phyloP scores from a whole-genome alignment of 2,113 vertebrate genomes.

The Oncorhynchus clarkii region DNA sequence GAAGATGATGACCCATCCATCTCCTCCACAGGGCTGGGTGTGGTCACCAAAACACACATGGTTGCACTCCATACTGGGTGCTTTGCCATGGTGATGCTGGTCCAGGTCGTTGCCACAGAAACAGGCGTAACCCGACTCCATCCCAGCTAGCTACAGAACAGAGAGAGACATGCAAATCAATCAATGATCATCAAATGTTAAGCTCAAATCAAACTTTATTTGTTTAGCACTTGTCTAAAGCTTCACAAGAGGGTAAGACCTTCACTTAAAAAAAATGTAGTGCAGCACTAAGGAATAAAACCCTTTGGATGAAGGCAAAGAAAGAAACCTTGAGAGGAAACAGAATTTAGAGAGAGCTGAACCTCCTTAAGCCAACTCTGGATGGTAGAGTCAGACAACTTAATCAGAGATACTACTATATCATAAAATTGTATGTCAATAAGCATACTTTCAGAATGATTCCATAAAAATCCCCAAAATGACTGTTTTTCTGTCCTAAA shows the following conservation, averaged over 20 bases:
- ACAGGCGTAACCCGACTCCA: slow-evolving; percentile 96
- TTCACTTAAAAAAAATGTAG: neutral
- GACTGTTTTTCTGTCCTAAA: neutral
- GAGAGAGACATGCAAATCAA: slow-evolving; percentile 34
- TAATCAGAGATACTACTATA: neutral
- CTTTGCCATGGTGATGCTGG: slow-evolving; percentile 81
- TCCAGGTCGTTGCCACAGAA: slow-evolving; percentile 95
- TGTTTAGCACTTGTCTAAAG: neutral
- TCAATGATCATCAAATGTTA: neutral
- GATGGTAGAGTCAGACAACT: neutral
- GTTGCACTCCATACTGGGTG: slow-evolving; percentile 90
- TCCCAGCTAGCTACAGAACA: slow-evolving; percentile 85
- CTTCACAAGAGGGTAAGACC: neutral
- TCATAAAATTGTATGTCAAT: neutral
- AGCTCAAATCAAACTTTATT: slow-evolving; percentile 31
- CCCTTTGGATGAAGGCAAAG: neutral
- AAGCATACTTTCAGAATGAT: neutral
- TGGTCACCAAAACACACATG: slow-evolving; percentile 96
- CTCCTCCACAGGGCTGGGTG: slow-evolving; percentile 92
- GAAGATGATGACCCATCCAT: slow-evolving; percentile 94
- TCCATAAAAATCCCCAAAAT: neutral
- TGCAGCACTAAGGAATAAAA: too few relatives aligned
- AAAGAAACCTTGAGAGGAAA: neutral
- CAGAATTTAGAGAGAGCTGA: neutral
- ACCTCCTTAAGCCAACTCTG: neutral